A percentile compares a stretch with the other conserved stretches of the same genome.
Conservation (phyloP, 2,888 invertebrate species). For the Eristalis intricaria region DNA sequence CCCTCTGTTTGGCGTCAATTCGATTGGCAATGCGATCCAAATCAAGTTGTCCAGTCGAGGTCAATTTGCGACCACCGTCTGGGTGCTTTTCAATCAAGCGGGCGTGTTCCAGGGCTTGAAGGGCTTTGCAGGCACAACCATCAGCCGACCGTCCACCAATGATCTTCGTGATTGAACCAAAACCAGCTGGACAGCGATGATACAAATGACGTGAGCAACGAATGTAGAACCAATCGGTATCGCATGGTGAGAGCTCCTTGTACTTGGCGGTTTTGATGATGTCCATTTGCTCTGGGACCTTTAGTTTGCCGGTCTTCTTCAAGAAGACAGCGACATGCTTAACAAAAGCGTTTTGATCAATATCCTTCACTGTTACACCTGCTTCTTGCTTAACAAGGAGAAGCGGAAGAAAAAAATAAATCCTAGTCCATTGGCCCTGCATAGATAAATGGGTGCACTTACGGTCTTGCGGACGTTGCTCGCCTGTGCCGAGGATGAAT, state of each 20-base stretch:
- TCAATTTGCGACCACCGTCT: conserved; percentile 94
- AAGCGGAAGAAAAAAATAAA: too few relatives aligned
- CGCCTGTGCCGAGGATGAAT: too few relatives aligned
- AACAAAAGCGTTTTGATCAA: conserved; percentile 98
- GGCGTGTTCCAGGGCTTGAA: conserved; percentile 95
- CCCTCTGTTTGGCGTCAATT: conserved; percentile 88
- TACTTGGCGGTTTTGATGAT: conserved; percentile 96
- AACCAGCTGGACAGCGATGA: conserved; percentile 96
- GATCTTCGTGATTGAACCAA: conserved; percentile 97
- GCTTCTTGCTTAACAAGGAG: too few relatives aligned
- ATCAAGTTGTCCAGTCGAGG: conserved; percentile 96
- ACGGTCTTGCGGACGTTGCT: too few relatives aligned
- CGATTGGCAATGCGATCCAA: conserved; percentile 99
- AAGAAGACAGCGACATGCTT: conserved; percentile 97
- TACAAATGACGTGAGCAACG: conserved; percentile 97
- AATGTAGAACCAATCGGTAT: conserved; percentile 99
- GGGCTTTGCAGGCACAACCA: conserved; percentile 88
- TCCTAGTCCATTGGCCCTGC: too few relatives aligned
- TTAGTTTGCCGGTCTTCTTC: conserved; percentile 98
- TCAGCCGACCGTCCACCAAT: conserved; percentile 97
- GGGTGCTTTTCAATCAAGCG: conserved; percentile 96
- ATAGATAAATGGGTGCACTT: too few relatives aligned
- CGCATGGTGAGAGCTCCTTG: conserved; percentile 98
- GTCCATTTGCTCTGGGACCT: conserved; percentile 99
- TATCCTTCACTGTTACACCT: conserved; percentile 98